Percentiles rank a stretch among this genome's conserved stretches.
These are phyloP conservation scores for Pocillopora verrucosa DNA, from an alignment of 64 coral and sea anemone species.

Conservation along the genomic window DNA sequence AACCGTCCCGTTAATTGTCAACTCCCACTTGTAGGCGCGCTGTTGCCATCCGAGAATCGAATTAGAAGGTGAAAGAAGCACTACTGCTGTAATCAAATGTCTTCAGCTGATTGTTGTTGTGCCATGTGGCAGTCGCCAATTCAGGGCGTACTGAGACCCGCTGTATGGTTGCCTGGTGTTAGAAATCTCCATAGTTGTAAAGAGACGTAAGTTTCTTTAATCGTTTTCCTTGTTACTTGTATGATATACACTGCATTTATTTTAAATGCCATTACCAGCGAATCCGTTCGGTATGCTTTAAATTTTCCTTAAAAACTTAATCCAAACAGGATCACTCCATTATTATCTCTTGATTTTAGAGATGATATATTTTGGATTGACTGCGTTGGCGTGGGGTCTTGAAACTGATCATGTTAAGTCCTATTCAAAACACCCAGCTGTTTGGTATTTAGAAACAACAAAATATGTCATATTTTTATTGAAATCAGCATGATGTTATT, in stretches of 20 bases:
- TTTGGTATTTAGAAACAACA: not conserved
- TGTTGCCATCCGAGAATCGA: not conserved
- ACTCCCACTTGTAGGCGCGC: not conserved
- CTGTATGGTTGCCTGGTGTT: constrained; percentile 86
- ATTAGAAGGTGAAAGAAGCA: not conserved
- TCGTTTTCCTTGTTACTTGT: not conserved
- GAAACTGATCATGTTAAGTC: not conserved
- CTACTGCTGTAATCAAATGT: constrained; percentile 36
- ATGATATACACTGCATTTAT: not conserved
- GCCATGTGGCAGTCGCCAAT: constrained; percentile 95
- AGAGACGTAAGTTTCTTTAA: constrained; percentile 71
- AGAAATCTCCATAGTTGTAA: constrained; percentile 79
- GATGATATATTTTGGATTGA: not conserved
- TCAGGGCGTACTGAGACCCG: constrained; percentile 81
- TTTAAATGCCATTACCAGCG: not conserved
- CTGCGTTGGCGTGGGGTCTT: not conserved
- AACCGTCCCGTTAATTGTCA: not conserved
- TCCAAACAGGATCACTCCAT: not conserved
- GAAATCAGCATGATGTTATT: not conserved
- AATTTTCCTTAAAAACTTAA: not conserved
- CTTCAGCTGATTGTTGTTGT: constrained; percentile 85
- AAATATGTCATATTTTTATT: not conserved
- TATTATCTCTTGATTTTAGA: not conserved
- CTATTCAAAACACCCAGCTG: not conserved
- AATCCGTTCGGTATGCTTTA: not conserved